Evolutionary conservation across 2,888 invertebrate genomes (phyloP).

Genomic region (Blastobasis adustella): DNA sequence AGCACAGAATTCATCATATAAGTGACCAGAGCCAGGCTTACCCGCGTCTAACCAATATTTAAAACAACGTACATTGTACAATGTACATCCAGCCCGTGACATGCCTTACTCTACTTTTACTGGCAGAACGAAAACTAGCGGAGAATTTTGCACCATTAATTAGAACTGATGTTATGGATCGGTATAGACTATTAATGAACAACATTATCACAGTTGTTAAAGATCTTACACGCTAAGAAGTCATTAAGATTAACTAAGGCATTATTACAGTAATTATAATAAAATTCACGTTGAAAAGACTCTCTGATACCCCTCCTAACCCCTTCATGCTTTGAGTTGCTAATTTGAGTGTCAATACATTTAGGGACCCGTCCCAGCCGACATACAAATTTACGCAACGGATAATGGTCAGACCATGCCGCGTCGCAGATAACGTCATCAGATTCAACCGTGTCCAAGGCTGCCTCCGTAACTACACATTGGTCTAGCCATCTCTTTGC

Average conservation of each 20-base stretch:
- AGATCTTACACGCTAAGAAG: too few relatives aligned
- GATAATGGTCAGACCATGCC: not conserved
- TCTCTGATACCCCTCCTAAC: not conserved
- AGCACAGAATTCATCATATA: constrained; percentile 6
- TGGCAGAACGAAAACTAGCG: too few relatives aligned
- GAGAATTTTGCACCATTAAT: too few relatives aligned
- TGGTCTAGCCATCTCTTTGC: constrained; percentile 1
- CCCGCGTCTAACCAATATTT: constrained; percentile 1
- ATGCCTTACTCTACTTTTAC: not conserved
- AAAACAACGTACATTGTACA: too few relatives aligned
- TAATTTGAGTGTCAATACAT: too few relatives aligned
- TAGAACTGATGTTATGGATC: too few relatives aligned
- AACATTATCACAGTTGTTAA: too few relatives aligned
- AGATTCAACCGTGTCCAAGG: not conserved
- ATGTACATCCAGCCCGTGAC: constrained; percentile 7
- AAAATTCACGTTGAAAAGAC: not conserved
- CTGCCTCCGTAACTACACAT: not conserved
- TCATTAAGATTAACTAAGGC: too few relatives aligned
- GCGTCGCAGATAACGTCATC: not conserved
- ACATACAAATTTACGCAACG: not conserved
- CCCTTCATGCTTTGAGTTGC: not conserved
- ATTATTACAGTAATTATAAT: not conserved
- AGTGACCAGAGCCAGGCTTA: constrained; percentile 7
- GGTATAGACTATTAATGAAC: too few relatives aligned
- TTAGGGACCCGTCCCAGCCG: not conserved